Conservation (phyloP, 2,797 vertebrate genomes). For the Lagocephalus sceleratus region DNA sequence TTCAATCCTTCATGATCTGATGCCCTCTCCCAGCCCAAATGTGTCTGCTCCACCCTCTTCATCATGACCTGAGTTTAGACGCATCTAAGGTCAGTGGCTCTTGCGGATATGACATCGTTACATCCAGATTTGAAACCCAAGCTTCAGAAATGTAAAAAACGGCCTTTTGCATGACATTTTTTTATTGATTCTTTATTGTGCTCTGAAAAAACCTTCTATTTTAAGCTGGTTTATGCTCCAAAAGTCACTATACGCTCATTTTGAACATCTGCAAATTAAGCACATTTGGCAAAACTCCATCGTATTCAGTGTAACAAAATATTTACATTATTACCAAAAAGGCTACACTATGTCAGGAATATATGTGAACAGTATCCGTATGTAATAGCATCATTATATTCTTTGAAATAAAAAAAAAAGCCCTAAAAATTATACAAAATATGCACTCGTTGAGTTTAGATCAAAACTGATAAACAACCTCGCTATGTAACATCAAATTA, state of each 20-base stretch:
- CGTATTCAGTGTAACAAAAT: constrained; percentile 36
- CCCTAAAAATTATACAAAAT: constrained; percentile 20
- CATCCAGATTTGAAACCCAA: neutral
- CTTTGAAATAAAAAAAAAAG: constrained; percentile 17
- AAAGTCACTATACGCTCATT: constrained; percentile 24
- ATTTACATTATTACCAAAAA: constrained; percentile 47
- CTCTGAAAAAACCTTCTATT: neutral
- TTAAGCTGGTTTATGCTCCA: constrained; percentile 9
- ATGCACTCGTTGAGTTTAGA: constrained; percentile 13
- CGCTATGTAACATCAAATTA: constrained; percentile 11
- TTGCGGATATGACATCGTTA: constrained; percentile 19
- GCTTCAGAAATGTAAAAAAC: too few species aligned
- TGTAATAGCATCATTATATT: constrained; percentile 28
- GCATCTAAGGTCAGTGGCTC: constrained; percentile 73
- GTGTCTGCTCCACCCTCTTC: constrained; percentile 69
- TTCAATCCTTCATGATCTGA: constrained; percentile 70
- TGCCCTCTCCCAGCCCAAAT: constrained; percentile 67
- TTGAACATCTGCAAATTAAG: constrained; percentile 31
- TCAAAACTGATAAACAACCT: constrained; percentile 9
- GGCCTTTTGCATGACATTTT: constrained; percentile 5
- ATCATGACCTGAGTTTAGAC: constrained; percentile 70
- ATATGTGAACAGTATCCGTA: constrained; percentile 18
- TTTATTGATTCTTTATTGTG: constrained; percentile 4
- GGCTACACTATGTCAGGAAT: constrained; percentile 22
- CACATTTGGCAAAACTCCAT: constrained; percentile 36